Evolutionary conservation across 2,888 invertebrate genomes (phyloP), one percentile per base, ranked within the genome.

Genomic region (Drosophila kanekoi): DNA sequence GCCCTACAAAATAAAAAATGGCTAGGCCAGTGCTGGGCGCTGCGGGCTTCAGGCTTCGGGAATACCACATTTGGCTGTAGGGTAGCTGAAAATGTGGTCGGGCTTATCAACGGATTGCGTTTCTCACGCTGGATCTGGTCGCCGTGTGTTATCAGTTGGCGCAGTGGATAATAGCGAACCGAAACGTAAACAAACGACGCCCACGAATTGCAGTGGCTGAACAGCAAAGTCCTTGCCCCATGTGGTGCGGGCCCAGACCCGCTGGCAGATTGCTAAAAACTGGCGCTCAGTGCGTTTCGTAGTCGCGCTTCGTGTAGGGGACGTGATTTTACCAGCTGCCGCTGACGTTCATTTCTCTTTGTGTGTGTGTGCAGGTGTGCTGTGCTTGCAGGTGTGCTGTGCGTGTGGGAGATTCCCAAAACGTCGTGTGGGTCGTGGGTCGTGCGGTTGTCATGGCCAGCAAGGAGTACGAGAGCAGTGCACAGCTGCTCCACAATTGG

Each of bases 151-250:
- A 87, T 75, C 79, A 74, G 63, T 76, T 74, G 40, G 54, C 16
- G 63, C 63, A 52, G 23, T 57, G 70, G 71, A 71, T 71, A 78
- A 62, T 66, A 16, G 62, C 52, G n/a, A 67, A 73, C 56, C 85
- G 89, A 81, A 83, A 83, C 89, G 88, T 89, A 89, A 84, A 89
- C 83, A 89, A 89, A 89, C 67, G 61, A 85, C 89, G 77, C 89
- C 90, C 89, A 90, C 90, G 72, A 63, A 49, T 38, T 61, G 70
- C 60, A 44, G 38, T 57, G 37, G 37, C 63, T 33, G n/a, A 23
- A 14, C 37, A 10, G 35, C 62, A 35, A 62, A 65, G 60, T 79
- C 69, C 81, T 75, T 52, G 62, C 68, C 53, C 69, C 79, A 73
- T 73, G 79, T 37, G 51, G 59, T 49, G 59, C 72, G 23, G 62